Percentiles rank a stretch among this genome's conserved stretches.
phyloP scores from a whole-genome alignment of 2,888 invertebrate species.

The Hololepta plana region DNA sequence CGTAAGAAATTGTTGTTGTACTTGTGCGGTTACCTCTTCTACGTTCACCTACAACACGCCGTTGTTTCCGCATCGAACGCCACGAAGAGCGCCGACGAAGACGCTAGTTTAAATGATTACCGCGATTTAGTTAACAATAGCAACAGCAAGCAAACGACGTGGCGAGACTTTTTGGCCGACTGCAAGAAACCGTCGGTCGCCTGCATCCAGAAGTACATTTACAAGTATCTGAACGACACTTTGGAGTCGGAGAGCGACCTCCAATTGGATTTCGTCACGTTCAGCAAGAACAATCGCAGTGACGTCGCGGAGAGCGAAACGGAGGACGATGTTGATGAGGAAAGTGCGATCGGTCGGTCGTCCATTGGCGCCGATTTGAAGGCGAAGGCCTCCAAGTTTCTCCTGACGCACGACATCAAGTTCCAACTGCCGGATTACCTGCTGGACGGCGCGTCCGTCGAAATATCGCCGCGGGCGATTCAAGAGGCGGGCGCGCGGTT shows the following conservation, averaged over 20 bases:
- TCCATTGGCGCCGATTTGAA: constrained; percentile 50
- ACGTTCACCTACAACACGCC: too few species aligned
- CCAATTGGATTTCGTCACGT: constrained; percentile 33
- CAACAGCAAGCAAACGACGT: constrained; percentile 46
- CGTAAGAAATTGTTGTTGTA: too few species aligned
- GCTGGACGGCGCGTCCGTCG: constrained; percentile 55
- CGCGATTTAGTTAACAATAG: too few species aligned
- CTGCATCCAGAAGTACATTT: constrained; percentile 63
- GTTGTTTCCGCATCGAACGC: too few species aligned
- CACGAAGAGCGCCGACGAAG: too few species aligned
- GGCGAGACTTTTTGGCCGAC: constrained; percentile 55
- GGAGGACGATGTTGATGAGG: constrained; percentile 27
- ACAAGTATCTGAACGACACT: constrained; percentile 49
- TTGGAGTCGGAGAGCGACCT: constrained; percentile 29
- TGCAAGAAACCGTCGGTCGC: constrained; percentile 48
- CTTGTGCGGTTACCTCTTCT: too few species aligned
- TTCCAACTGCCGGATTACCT: constrained; percentile 51
- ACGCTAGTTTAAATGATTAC: too few species aligned
- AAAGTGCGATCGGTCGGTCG: constrained; percentile 22
- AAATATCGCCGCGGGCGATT: constrained; percentile 53
- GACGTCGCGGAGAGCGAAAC: constrained; percentile 11
- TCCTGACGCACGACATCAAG: constrained; percentile 62
- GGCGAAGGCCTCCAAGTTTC: constrained; percentile 42
- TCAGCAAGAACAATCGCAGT: constrained; percentile 17
- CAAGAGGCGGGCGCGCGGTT: constrained; percentile 60